Percentiles rank a stretch among this genome's conserved stretches.
Evolutionary conservation across 2,888 invertebrate species (phyloP).

Genomic region (Tipula unca): DNA sequence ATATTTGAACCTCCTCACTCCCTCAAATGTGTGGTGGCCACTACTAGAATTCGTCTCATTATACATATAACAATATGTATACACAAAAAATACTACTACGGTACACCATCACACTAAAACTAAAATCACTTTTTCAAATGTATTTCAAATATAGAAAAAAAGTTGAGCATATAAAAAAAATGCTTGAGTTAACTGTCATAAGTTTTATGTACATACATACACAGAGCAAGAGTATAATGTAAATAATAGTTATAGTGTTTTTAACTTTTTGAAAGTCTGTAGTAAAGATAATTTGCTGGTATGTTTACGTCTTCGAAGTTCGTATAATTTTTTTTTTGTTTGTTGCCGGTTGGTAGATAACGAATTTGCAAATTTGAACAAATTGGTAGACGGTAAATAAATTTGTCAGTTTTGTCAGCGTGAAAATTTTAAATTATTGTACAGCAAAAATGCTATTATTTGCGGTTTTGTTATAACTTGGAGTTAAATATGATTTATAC

Average conservation of each 20-base stretch:
- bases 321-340: background rate
- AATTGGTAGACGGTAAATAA: background rate
- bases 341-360: background rate
- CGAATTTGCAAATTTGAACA: background rate
- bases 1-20: too few relatives aligned
- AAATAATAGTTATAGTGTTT: background rate
- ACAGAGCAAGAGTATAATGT: background rate
- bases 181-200: background rate
- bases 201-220: background rate
- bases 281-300: background rate
- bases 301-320: background rate
- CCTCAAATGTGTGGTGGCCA: too few relatives aligned
- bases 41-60: background rate
- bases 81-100: background rate
- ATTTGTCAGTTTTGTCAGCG: background rate
- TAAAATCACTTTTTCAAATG: background rate
- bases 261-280: background rate
- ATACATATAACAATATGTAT: background rate
- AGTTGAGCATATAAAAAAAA: background rate
- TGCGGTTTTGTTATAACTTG: too few relatives aligned
- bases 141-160: background rate
- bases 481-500: too few relatives aligned
- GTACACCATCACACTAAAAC: background rate
- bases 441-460: background rate
- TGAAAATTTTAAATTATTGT: background rate